Percentiles rank a stretch among this genome's conserved stretches.
Conservation (phyloP, 2,797 vertebrate genomes). For the Todus mexicanus region DNA sequence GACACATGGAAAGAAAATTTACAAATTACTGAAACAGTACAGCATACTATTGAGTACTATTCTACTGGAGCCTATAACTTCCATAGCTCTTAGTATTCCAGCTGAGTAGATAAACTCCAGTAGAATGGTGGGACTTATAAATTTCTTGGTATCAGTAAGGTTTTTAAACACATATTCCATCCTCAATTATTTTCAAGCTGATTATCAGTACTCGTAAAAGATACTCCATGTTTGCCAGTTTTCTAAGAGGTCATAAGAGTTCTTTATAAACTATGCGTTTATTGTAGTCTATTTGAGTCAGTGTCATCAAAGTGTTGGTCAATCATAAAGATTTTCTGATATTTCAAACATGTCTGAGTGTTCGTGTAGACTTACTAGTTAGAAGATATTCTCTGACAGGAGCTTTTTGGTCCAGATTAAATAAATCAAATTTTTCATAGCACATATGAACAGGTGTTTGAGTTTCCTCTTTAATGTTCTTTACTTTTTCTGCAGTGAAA, state of each 20-base stretch:
- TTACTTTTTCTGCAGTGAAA: not conserved
- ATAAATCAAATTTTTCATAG: not conserved
- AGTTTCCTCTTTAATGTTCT: not conserved
- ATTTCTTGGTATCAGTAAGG: not conserved
- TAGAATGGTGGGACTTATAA: not conserved
- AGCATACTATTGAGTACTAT: not conserved
- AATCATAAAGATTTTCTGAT: not conserved
- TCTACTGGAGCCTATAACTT: accelerated
- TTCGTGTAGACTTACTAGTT: not conserved
- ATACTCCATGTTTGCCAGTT: not conserved
- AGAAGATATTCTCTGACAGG: not conserved
- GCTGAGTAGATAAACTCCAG: not conserved
- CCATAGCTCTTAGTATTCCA: not conserved
- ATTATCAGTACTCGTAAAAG: not conserved
- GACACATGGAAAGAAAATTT: not conserved
- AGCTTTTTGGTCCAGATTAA: not conserved
- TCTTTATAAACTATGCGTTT: not conserved
- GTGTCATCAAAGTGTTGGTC: not conserved
- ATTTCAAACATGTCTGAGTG: not conserved
- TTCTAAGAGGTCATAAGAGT: not conserved
- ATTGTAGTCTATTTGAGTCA: not conserved
- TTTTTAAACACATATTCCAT: not conserved
- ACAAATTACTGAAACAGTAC: not conserved
- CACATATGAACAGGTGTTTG: not conserved
- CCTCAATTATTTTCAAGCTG: not conserved